These are phyloP conservation scores for Pachycephala philippinensis DNA, from an alignment of 2,113 vertebrate species.

Conservation along the genomic window DNA sequence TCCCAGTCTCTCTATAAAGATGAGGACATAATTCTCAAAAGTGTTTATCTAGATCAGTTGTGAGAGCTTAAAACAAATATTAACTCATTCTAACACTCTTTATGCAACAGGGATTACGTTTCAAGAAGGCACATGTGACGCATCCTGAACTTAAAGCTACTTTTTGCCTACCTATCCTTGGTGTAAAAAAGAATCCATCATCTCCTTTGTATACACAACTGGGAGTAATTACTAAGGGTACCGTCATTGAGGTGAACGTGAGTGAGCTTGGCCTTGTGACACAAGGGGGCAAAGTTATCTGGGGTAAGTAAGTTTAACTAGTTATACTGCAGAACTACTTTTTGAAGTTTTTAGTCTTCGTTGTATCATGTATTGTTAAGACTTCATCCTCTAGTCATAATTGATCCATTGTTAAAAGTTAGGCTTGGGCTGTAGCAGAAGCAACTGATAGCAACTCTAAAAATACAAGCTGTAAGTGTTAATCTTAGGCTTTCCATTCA, in stretches of 20 bases:
- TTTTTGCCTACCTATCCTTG: constrained; percentile 94
- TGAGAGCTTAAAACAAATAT: not conserved
- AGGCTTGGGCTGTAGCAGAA: not conserved
- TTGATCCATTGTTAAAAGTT: not conserved
- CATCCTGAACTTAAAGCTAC: constrained; percentile 98
- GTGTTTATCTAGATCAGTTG: not conserved
- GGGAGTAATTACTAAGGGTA: constrained; percentile 98
- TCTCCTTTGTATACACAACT: constrained; percentile 91
- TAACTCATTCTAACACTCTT: not conserved
- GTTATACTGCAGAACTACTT: not conserved
- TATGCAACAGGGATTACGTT: constrained; percentile 85
- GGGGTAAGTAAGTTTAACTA: constrained; percentile 82
- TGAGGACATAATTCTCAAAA: not conserved
- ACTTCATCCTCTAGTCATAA: not conserved
- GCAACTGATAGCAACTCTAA: not conserved
- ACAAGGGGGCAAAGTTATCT: constrained; percentile 97
- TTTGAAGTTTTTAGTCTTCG: not conserved
- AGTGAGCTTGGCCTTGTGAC: constrained; percentile 96
- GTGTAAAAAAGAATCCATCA: constrained; percentile 98
- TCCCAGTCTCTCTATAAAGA: not conserved
- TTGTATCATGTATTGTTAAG: not conserved
- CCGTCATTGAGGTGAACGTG: constrained; percentile 93
- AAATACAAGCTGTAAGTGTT: not conserved
- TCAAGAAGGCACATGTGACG: constrained; percentile 96
- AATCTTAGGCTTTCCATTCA: not conserved